These are phyloP conservation scores for Oasisia sp. DNA, from an alignment of 2,888 invertebrate species.

Conservation along the genomic window DNA sequence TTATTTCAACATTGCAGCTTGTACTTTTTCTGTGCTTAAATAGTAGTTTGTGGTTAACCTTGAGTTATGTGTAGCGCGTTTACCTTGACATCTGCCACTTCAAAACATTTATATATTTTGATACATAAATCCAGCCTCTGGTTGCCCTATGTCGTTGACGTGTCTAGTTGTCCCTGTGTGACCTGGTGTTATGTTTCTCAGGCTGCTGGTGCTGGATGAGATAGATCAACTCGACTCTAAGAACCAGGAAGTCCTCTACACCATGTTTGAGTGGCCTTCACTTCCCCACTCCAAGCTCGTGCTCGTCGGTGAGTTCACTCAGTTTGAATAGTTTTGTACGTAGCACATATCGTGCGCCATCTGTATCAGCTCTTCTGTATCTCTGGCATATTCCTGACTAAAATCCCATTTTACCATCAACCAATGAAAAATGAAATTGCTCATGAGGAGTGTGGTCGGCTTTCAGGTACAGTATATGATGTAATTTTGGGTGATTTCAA, in stretches of 20 bases:
- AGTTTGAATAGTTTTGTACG: no score
- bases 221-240: conserved; percentile 86
- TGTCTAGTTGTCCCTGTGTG: neutral
- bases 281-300: conserved; percentile 76
- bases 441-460: no score
- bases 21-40: no score
- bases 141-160: neutral
- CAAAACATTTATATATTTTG: neutral
- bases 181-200: conserved; percentile 39
- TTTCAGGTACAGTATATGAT: no score
- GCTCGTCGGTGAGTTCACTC: conserved; percentile 75
- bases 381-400: no score
- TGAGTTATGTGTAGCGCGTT: neutral
- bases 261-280: conserved; percentile 93
- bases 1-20: no score
- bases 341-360: no score
- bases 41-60: neutral
- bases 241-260: conserved; percentile 88
- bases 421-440: no score
- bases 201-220: conserved; percentile 88
- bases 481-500: no score
- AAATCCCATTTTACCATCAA: no score
- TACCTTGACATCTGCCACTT: neutral
- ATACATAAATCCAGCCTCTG: neutral
- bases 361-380: no score